Evolutionary conservation across 1,140 invertebrate species (phyloP).

Genomic region (Campoletis sonorensis): DNA sequence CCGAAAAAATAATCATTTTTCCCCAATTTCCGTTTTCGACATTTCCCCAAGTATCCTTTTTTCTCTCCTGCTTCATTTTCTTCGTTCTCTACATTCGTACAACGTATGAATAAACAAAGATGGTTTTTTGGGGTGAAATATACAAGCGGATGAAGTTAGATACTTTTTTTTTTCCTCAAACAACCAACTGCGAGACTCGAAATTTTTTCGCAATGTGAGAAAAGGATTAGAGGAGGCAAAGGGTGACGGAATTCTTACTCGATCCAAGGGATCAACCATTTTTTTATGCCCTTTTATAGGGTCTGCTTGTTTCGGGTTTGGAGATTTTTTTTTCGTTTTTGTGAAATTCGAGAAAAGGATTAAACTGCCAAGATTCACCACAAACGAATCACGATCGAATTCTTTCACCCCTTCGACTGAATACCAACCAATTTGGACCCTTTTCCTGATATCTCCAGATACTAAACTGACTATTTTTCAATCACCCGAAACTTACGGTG

Average conservation of each 20-base stretch:
- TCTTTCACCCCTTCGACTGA: slow-evolving; percentile 3
- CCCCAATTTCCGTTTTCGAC: slow-evolving; percentile 41
- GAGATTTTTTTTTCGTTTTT: slow-evolving; percentile 3
- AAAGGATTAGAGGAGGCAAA: slow-evolving; percentile 68
- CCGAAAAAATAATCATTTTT: slow-evolving; percentile 37
- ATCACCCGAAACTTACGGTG: neutral
- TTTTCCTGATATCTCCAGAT: neutral
- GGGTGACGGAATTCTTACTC: slow-evolving; percentile 4
- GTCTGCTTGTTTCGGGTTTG: neutral
- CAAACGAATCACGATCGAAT: slow-evolving; percentile 7
- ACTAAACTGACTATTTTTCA: neutral
- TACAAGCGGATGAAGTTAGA: neutral
- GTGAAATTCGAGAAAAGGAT: slow-evolving; percentile 53
- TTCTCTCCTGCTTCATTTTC: slow-evolving; percentile 18
- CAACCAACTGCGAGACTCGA: slow-evolving; percentile 1
- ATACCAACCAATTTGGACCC: slow-evolving; percentile 21
- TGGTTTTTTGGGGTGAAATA: slow-evolving; percentile 27
- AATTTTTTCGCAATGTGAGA: slow-evolving; percentile 69
- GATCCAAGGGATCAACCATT: slow-evolving; percentile 3
- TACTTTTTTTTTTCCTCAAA: neutral
- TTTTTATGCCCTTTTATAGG: slow-evolving; percentile 19
- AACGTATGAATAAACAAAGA: slow-evolving; percentile 51
- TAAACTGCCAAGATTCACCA: slow-evolving; percentile 35
- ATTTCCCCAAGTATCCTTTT: slow-evolving; percentile 28
- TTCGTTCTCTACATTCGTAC: slow-evolving; percentile 18